Evolutionary conservation across 2,113 vertebrate species (phyloP), one percentile per base, ranked within the genome.

Genomic region (Tachysurus fulvidraco): DNA sequence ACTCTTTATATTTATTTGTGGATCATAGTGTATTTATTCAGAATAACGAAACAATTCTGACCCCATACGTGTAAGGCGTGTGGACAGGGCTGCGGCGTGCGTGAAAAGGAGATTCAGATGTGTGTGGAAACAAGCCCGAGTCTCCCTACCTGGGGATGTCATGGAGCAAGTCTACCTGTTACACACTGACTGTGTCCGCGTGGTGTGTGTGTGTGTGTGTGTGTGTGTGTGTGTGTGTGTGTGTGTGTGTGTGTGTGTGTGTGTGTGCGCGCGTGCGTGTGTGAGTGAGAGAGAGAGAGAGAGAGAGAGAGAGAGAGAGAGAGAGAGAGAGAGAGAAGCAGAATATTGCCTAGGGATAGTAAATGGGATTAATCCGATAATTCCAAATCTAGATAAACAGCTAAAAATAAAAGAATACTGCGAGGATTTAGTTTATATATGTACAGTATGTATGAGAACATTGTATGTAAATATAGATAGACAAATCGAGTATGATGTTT

Each of bases 141-240:
- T 93, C 91, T 94, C 91, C 91, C 93, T 96, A 94, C 95, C 95
- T 92, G 85, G 94, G 93, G 95, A 93, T 93, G 94, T 94, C 95
- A 94, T 93, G 94, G 93, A 93, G 94, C 83, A 44, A 44, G 93
- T 93, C 94, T 98, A 98, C 97, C 97, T 98, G 97, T 96, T 96
- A 95, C 83, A 44, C 36, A 92, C 95, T 94, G 93, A 92, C 88
- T 87, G 88, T 86, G 82, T 83, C 13, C 28, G 50, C 25, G 50
- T 77, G 74, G 80, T 64, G 80, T 50, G 80, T 28, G 81, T 28
- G 44, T 36, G 81, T 36, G 94, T 95, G 95, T 96, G 97, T 95
- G 96, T 1, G 65, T 3, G 28, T 6, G 46, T 9, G 46, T 9
- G 46, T 9, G 60, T 50, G 41, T 19, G 81, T 2, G 81, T 21